Conservation (phyloP, 1,140 invertebrate genomes). For the Aricia agestis region DNA sequence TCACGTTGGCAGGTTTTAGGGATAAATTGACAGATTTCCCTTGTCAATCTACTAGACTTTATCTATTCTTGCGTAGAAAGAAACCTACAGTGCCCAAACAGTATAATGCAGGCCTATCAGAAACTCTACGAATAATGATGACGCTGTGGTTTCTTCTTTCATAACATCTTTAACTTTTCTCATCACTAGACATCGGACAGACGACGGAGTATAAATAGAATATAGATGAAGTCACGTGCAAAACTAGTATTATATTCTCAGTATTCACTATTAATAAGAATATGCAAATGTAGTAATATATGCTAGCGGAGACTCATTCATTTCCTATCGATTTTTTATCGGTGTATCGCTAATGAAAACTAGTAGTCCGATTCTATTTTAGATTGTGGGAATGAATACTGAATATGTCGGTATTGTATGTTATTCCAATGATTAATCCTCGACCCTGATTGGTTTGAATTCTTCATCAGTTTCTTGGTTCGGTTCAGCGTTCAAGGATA, state of each 20-base stretch:
- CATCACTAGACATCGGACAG: neutral
- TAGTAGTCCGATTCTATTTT: constrained; percentile 9
- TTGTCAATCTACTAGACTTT: too few species aligned
- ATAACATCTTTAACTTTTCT: too few species aligned
- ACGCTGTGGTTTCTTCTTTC: too few species aligned
- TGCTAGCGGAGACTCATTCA: constrained; percentile 1
- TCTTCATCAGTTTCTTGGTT: neutral
- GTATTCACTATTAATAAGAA: constrained; percentile 1
- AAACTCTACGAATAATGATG: too few species aligned
- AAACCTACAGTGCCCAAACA: too few species aligned
- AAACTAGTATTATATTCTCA: neutral
- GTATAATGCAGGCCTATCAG: too few species aligned
- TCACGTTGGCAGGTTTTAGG: too few species aligned
- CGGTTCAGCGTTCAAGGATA: neutral
- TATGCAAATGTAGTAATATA: neutral
- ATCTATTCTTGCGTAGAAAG: too few species aligned
- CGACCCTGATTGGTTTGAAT: neutral
- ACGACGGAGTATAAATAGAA: neutral
- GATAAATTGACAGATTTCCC: too few species aligned
- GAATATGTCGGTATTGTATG: neutral
- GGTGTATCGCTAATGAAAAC: neutral
- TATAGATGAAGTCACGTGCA: neutral
- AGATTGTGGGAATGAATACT: constrained; percentile 11
- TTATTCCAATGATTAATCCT: neutral
- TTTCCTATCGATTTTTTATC: constrained; percentile 15